phyloP scores from a whole-genome alignment of 1,140 invertebrate species.

The Magallana ariakensis region DNA sequence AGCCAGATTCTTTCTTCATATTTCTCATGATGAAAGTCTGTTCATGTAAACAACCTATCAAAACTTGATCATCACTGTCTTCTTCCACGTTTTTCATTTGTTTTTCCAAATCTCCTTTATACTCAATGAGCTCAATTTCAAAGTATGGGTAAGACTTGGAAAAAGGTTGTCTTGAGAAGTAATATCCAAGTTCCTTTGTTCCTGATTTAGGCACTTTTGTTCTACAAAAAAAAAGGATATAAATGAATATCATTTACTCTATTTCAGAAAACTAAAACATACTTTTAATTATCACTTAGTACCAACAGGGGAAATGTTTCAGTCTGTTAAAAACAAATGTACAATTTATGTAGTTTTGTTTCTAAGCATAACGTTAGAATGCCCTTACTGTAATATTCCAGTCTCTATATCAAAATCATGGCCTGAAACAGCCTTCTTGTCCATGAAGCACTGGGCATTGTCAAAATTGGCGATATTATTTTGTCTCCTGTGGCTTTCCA shows the following conservation, averaged over 20 bases:
- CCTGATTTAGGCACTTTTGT: neutral
- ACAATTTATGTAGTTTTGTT: too few species aligned
- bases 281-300: neutral
- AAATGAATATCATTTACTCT: neutral
- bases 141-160: slow-evolving; percentile 64
- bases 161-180: slow-evolving; percentile 57
- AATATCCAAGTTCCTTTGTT: slow-evolving; percentile 40
- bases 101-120: neutral
- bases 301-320: neutral
- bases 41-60: slow-evolving; percentile 18
- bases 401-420: slow-evolving; percentile 21
- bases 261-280: neutral
- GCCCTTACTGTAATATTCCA: slow-evolving; percentile 24
- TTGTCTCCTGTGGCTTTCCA: neutral
- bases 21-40: slow-evolving; percentile 19
- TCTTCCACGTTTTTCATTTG: neutral
- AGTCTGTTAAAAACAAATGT: too few species aligned
- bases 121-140: slow-evolving; percentile 53
- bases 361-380: too few species aligned
- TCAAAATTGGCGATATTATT: neutral
- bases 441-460: slow-evolving; percentile 21
- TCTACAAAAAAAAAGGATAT: slow-evolving; percentile 7
- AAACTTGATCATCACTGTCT: neutral
- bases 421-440: neutral
- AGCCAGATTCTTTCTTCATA: neutral